These are phyloP conservation scores for Phrynocephalus versicolor DNA, from an alignment of 2,113 vertebrate genomes.

Conservation along the genomic window DNA sequence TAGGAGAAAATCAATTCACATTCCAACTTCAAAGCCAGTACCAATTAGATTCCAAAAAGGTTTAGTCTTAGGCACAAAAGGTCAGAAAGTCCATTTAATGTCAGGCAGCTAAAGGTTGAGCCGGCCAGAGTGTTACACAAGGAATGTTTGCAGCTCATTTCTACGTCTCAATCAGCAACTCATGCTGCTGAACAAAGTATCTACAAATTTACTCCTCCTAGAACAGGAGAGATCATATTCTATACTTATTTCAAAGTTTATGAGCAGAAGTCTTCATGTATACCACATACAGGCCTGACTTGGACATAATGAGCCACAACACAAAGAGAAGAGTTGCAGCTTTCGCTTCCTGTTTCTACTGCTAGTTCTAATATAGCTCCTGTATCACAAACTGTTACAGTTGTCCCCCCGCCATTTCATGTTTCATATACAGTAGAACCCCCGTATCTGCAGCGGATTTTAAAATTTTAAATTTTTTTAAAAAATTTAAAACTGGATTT, in stretches of 20 bases:
- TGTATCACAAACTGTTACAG: neutral
- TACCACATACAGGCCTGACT: neutral
- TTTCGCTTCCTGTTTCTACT: neutral
- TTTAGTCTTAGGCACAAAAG: neutral
- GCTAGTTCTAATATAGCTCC: neutral
- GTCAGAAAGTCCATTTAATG: neutral
- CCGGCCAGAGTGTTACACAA: neutral
- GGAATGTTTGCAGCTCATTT: conserved; percentile 1
- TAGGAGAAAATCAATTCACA: conserved; percentile 40
- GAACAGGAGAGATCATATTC: neutral
- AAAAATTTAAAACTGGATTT: no score
- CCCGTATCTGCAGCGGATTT: no score
- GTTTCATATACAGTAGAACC: no score
- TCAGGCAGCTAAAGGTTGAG: neutral
- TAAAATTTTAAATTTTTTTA: no score
- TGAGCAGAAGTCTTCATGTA: neutral
- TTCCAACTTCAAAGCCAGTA: conserved; percentile 16
- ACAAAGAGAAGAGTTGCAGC: no score
- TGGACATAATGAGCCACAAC: neutral
- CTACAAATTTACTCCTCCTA: neutral
- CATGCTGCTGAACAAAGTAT: neutral
- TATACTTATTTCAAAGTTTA: neutral
- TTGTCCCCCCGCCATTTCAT: no score
- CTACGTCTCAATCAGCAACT: neutral
- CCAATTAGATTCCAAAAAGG: conserved; percentile 32